A percentile compares a stretch with the other conserved stretches of the same genome.
Evolutionary conservation across 1,140 invertebrate species (phyloP).

Genomic region (Stegodyphus dumicola): DNA sequence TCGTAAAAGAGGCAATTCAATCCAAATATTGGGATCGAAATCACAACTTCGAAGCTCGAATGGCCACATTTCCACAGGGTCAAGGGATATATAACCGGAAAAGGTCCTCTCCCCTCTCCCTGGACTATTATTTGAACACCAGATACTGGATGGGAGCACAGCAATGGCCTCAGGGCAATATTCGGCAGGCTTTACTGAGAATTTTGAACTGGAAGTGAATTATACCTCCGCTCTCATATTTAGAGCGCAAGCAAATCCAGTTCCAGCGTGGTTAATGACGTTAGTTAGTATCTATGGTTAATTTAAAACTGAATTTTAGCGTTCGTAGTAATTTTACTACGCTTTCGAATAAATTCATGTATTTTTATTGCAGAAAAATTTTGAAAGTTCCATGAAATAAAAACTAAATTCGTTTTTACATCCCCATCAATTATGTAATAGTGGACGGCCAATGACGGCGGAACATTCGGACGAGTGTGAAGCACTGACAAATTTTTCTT

Average conservation of each 20-base stretch:
- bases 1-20: conserved; percentile 56
- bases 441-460: too few relatives aligned
- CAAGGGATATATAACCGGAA: background rate
- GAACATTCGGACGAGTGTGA: too few relatives aligned
- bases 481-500: too few relatives aligned
- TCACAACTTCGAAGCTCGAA: background rate
- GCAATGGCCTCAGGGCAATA: background rate
- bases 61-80: background rate
- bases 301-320: too few relatives aligned
- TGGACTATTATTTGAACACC: background rate
- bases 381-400: too few relatives aligned
- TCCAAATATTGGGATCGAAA: conserved; percentile 52
- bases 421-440: too few relatives aligned
- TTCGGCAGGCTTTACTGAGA: background rate
- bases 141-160: background rate
- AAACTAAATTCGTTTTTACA: too few relatives aligned
- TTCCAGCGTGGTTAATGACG: too few relatives aligned
- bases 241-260: background rate
- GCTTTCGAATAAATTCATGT: too few relatives aligned
- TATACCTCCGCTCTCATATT: background rate
- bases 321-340: too few relatives aligned
- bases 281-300: too few relatives aligned
- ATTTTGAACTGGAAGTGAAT: background rate
- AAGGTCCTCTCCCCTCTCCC: background rate
- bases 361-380: too few relatives aligned